phyloP scores from a whole-genome alignment of 1,140 invertebrate genomes.

The Drosophila lini region DNA sequence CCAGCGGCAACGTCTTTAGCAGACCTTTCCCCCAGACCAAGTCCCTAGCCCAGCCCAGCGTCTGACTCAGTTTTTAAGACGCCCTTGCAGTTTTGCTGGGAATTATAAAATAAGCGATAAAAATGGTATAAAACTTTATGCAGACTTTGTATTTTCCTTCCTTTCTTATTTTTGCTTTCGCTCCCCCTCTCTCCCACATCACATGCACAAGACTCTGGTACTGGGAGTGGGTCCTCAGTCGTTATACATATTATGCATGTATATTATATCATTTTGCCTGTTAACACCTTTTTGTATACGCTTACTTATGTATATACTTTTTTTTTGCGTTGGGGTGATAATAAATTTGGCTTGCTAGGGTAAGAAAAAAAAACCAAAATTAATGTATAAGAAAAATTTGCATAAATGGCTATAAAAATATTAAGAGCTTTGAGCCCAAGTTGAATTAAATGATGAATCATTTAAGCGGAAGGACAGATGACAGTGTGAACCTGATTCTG shows the following conservation, averaged over 20 bases:
- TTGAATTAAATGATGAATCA: constrained; percentile 42
- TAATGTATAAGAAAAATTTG: constrained; percentile 55
- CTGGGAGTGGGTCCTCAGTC: constrained; percentile 29
- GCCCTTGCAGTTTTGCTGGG: constrained; percentile 73
- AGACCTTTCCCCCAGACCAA: constrained; percentile 33
- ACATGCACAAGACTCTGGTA: neutral
- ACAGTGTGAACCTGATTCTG: neutral
- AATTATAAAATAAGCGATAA: constrained; percentile 82
- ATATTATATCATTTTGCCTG: constrained; percentile 68
- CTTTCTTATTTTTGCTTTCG: constrained; percentile 2
- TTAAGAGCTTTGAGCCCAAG: constrained; percentile 27
- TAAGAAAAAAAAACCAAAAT: constrained; percentile 16
- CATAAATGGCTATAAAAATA: constrained; percentile 43
- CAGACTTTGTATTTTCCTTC: constrained; percentile 53
- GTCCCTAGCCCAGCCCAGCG: constrained; percentile 15
- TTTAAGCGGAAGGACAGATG: constrained; percentile 2
- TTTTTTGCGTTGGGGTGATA: constrained; percentile 37
- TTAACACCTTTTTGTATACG: constrained; percentile 74
- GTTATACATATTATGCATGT: constrained; percentile 62
- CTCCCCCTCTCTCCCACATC: neutral
- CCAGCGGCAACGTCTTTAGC: constrained; percentile 47
- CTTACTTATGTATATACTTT: constrained; percentile 37
- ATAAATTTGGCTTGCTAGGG: constrained; percentile 55
- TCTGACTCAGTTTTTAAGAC: constrained; percentile 59
- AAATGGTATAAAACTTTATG: constrained; percentile 79